These are phyloP conservation scores for Lagopus leucura DNA, from an alignment of 2,113 vertebrate genomes.

Conservation along the genomic window DNA sequence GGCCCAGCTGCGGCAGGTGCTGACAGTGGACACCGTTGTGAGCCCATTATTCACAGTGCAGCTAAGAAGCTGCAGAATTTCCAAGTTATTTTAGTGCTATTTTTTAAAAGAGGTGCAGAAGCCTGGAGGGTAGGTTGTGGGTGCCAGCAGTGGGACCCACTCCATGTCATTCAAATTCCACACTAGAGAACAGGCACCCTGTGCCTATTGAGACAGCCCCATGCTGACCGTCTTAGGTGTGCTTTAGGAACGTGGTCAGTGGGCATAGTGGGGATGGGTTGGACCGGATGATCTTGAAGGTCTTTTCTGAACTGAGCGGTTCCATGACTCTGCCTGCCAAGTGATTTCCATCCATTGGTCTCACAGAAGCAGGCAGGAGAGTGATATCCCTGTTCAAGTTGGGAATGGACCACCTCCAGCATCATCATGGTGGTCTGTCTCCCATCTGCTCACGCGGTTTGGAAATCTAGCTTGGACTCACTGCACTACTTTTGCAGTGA, in stretches of 20 bases:
- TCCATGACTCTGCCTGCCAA: background rate
- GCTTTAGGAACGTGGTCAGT: no score
- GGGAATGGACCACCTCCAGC: conserved; percentile 4
- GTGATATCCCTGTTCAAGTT: conserved; percentile 30
- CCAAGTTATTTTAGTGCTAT: background rate
- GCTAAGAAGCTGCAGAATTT: background rate
- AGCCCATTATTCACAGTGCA: background rate
- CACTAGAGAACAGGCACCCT: background rate
- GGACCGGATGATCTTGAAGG: no score
- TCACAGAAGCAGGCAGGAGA: background rate
- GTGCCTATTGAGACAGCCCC: background rate
- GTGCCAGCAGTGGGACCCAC: accelerated
- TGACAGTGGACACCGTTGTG: accelerated
- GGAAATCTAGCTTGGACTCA: background rate
- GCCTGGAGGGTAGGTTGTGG: background rate
- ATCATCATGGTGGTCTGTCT: background rate
- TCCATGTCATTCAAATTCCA: accelerated
- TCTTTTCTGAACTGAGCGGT: no score
- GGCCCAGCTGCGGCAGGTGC: background rate
- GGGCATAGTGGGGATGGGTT: no score
- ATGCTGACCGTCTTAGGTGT: background rate
- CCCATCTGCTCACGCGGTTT: background rate
- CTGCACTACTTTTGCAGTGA: background rate
- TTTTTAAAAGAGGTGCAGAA: background rate
- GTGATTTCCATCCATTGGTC: conserved; percentile 5